Percentiles rank a stretch among this genome's conserved stretches.
These are phyloP conservation scores for Haplochromis vanheusdeni DNA, from an alignment of 2,113 vertebrate genomes.

Conservation along the genomic window DNA sequence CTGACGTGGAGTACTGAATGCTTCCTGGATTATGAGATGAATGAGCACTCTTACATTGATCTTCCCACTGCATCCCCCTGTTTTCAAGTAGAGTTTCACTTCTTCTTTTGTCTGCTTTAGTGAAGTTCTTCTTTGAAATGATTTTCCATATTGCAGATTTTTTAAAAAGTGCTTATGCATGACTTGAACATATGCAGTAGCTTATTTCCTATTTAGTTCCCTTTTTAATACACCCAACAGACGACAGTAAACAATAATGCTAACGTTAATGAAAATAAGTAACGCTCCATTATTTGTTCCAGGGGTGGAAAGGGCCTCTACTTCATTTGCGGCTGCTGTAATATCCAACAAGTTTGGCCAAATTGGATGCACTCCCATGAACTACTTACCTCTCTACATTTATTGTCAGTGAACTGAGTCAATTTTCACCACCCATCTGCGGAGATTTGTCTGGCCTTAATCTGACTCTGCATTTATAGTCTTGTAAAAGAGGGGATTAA, in stretches of 20 bases:
- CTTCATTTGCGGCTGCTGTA: not conserved
- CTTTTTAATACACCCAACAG: not conserved
- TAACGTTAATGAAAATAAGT: slow-evolving; percentile 28
- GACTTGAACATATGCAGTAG: slow-evolving; percentile 27
- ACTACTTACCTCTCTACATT: slow-evolving; percentile 37
- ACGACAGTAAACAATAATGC: not conserved
- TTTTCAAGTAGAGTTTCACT: not conserved
- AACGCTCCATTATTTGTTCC: not conserved
- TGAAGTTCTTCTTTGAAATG: not conserved
- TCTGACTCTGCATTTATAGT: slow-evolving; percentile 41
- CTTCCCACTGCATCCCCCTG: not conserved
- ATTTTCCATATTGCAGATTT: slow-evolving; percentile 14
- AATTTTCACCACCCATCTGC: slow-evolving; percentile 26
- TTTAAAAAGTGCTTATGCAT: slow-evolving; percentile 13
- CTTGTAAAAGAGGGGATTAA: slow-evolving; percentile 34
- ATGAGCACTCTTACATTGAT: not conserved
- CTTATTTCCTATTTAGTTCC: slow-evolving; percentile 16
- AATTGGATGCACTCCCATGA: slow-evolving; percentile 32
- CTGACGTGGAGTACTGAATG: not conserved
- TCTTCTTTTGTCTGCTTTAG: not conserved
- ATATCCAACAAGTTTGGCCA: not conserved
- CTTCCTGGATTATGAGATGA: not conserved
- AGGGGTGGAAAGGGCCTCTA: not conserved
- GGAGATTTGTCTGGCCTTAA: slow-evolving; percentile 30
- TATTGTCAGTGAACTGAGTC: slow-evolving; percentile 33